Base-by-base conservation (phyloP, 2,113 vertebrate genomes). In the Lichenostomus cassidix region DNA sequence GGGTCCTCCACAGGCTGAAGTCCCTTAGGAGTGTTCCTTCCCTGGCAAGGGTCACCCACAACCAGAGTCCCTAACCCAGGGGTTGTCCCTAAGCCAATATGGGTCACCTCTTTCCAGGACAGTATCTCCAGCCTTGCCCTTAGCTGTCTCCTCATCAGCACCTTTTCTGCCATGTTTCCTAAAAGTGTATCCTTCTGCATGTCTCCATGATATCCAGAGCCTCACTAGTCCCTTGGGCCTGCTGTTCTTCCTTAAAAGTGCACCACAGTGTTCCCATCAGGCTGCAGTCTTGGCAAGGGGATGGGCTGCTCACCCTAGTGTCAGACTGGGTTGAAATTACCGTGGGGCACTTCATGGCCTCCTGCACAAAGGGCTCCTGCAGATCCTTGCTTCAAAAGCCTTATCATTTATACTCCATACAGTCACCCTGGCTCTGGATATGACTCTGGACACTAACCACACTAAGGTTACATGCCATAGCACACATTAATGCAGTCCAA, bases 21-120 rank as follows among this genome's bases (percentile, higher is more conserved):
- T 49, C 27, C 56, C 6, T n/a, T 44, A 77, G 25, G 15, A 62
- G 7, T 11, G 10, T 19, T 49, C 12, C 7, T 55, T 22, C 22
- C n/a, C 24, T 65, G 23, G 28, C 13, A n/a, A 6, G 6, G 7
- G 10, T 42, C 10, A 7, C 44, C 5, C 12, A 35, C 9, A 64
- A 14, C 8, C 28, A 14, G 24, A 62, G 8, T 29, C 7, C 12
- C 28, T 39, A 35, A 31, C 13, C 7, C 31, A 77, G 3, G 2
- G 64, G 3, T 2, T 0, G 0, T n/a, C n/a, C 28, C 60, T 25
- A 44, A 42, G 4, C 9, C 3, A 0, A 4, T 4, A 3, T 4
- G 7, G 3, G 5, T 70, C 19, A 77, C 1, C 10, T 82, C 21
- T 29, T 71, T 60, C 41, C 28, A 37, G 41, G 25, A 27, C 7